Percentiles rank a stretch among this genome's conserved stretches.
phyloP scores from a whole-genome alignment of 2,888 invertebrate species.

The Parnassius glacialis region DNA sequence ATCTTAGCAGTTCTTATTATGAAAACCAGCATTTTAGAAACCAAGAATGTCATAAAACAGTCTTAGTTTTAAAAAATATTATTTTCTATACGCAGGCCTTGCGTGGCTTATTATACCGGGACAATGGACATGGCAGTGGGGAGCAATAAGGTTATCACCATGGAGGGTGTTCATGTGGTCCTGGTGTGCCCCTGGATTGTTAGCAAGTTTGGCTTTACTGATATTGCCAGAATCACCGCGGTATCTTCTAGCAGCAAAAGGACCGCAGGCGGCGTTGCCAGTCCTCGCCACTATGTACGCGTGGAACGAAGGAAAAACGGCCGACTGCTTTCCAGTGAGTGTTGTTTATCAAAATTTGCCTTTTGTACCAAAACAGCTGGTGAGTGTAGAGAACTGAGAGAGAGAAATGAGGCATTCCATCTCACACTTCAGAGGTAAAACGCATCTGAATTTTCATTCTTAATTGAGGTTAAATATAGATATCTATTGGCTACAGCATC shows the following conservation, averaged over 20 bases:
- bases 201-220: constrained; percentile 80
- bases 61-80: neutral
- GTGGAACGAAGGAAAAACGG: constrained; percentile 50
- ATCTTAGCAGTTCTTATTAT: no score
- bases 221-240: constrained; percentile 89
- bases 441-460: no score
- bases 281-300: constrained; percentile 83
- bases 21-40: no score
- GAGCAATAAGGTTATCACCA: constrained; percentile 80
- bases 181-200: constrained; percentile 83
- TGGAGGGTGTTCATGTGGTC: constrained; percentile 87
- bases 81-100: constrained; percentile 63
- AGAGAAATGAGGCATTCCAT: no score
- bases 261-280: constrained; percentile 80
- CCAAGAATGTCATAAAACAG: no score
- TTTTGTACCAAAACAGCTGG: no score
- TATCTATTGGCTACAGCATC: no score
- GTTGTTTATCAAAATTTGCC: no score
- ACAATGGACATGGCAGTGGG: constrained; percentile 63
- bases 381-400: no score
- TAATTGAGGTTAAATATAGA: no score
- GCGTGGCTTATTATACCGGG: constrained; percentile 86
- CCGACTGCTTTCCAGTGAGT: constrained; percentile 70
- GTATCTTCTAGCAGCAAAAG: constrained; percentile 83
- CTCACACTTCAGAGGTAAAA: no score